Base-by-base conservation (phyloP, 1,140 invertebrate genomes). In the Thaumatotibia leucotreta region DNA sequence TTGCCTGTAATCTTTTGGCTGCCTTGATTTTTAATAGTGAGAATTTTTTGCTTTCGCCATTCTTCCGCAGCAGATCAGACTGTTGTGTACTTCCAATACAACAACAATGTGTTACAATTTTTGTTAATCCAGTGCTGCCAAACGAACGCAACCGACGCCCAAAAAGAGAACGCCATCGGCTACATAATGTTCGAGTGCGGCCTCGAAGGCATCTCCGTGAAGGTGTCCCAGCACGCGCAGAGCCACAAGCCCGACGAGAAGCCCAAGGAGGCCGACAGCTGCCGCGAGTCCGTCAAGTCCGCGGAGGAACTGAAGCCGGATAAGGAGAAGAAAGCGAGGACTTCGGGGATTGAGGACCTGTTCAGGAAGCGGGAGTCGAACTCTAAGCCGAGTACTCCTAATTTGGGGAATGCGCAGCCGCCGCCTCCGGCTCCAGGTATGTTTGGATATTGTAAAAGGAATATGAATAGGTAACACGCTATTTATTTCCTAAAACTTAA, bases 181-280 rank as follows among this genome's bases (percentile, higher is more conserved):
- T 98, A 97, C 80, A 98, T 99, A 61, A 99, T 99, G 97, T 98
- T 98, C 84, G 98, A 99, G 88, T 97, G 96, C 88, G 98, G 98
- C 0, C 88, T 99, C 1, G 98, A 99, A 92, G 97, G 97, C 14
- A 94, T 98, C 9, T 95, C 94, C 32, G 89, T 98, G 0, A 98
- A 97, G 86, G 94, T 96, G n/a, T 94, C 94, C 0, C 94, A 95
- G 75, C 92, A 91, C 69, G 96, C 95, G 1, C 94, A 95, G 68
- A 95, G 95, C 65, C 95, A 96, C 76, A 96, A 95, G 84, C 93
- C 92, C 0, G 95, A 95, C 65, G 93, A 94, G 52, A 92, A 93
- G 3, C 61, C 70, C 0, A 76, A 80, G 8, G 91, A 92, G 39
- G 88, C 73, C 63, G 92, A 93, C 58, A 89, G 88, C 33, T 91